These are phyloP conservation scores for Cheilosia soror DNA, from an alignment of 2,888 invertebrate species.

Conservation along the genomic window DNA sequence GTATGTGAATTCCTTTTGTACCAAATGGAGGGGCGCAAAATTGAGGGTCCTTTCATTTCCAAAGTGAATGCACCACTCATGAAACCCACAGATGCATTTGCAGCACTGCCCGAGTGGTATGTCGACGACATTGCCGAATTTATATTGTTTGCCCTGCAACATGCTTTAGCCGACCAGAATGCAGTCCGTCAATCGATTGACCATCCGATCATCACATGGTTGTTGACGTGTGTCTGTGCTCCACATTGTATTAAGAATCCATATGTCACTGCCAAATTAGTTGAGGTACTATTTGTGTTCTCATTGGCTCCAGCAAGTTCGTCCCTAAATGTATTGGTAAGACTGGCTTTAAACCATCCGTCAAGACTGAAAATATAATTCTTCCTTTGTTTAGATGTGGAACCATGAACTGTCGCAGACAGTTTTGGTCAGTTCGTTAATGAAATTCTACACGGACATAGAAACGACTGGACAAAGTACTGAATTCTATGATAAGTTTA, in stretches of 20 bases:
- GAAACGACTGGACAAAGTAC: constrained; percentile 99
- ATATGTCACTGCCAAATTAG: constrained; percentile 97
- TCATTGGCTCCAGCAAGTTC: constrained; percentile 87
- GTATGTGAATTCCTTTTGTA: constrained; percentile 91
- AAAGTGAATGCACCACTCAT: constrained; percentile 86
- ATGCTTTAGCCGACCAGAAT: constrained; percentile 86
- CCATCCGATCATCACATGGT: constrained; percentile 93
- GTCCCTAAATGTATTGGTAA: constrained; percentile 82
- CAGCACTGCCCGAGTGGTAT: constrained; percentile 98
- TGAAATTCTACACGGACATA: constrained; percentile 99
- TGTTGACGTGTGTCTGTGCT: constrained; percentile 95
- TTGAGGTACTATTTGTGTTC: constrained; percentile 94
- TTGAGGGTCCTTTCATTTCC: constrained; percentile 84
- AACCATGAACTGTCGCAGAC: constrained; percentile 93
- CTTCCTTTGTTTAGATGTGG: constrained; percentile 90
- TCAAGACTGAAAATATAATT: not conserved
- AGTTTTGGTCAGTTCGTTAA: constrained; percentile 93
- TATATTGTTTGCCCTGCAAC: constrained; percentile 95
- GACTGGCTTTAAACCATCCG: constrained; percentile 37
- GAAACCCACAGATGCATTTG: constrained; percentile 90
- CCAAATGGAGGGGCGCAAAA: constrained; percentile 86
- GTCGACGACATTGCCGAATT: constrained; percentile 99
- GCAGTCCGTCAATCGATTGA: constrained; percentile 91
- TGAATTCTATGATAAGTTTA: constrained; percentile 99
- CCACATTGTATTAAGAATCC: constrained; percentile 97